Evolutionary conservation across 2,888 invertebrate genomes (phyloP).

Genomic region (Notodonta dromedarius): DNA sequence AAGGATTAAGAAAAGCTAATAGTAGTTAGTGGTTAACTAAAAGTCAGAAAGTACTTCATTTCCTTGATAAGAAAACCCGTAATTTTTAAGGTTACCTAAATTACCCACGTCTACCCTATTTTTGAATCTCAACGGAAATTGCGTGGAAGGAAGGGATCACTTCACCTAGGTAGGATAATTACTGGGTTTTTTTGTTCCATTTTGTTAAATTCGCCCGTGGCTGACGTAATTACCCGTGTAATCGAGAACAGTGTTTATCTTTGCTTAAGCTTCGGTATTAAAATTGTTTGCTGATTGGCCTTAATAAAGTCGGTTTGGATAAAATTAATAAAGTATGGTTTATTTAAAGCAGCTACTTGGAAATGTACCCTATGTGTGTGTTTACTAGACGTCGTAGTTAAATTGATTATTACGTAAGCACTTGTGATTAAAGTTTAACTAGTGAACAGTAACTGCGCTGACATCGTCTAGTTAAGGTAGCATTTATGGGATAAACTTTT

Average conservation of each 20-base stretch:
- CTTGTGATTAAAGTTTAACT: not conserved
- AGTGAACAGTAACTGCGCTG: not conserved
- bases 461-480: not conserved
- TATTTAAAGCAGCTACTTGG: not conserved
- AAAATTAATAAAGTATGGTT: not conserved
- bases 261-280: not conserved
- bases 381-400: not conserved
- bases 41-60: not conserved
- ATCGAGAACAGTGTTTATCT: conserved; percentile 26
- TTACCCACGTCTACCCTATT: conserved; percentile 62
- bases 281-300: conserved; percentile 7
- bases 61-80: not conserved
- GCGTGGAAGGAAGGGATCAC: conserved; percentile 71
- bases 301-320: not conserved
- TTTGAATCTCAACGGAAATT: conserved; percentile 70
- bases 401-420: not conserved
- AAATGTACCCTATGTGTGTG: not conserved
- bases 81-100: conserved; percentile 63
- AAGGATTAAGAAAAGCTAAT: no score
- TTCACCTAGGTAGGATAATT: conserved; percentile 70
- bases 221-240: conserved; percentile 40
- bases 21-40: no score
- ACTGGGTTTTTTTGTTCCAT: conserved; percentile 42
- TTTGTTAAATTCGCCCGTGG: conserved; percentile 47
- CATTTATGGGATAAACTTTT: not conserved